A percentile compares a stretch with the other conserved stretches of the same genome.
These are phyloP conservation scores for Myotis brandtii DNA, from an alignment of 2,113 vertebrate genomes.

Conservation along the genomic window DNA sequence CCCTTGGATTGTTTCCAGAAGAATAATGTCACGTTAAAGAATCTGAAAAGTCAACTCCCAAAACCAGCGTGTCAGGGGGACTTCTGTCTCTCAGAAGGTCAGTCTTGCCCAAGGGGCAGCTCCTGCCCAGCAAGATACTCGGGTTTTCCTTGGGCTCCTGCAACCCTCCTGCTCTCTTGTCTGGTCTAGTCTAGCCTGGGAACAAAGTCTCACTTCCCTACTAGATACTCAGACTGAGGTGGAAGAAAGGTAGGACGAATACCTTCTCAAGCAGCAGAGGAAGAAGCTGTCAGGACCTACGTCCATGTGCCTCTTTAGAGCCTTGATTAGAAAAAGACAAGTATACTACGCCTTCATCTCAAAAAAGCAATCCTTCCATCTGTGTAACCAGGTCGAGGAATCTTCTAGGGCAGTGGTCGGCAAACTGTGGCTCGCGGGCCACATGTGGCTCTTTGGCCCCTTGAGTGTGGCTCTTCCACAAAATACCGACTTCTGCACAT, in stretches of 20 bases:
- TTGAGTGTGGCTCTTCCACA: too few species aligned
- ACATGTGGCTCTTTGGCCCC: too few species aligned
- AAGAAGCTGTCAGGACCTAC: neutral
- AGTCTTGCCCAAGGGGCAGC: neutral
- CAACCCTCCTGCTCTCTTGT: neutral
- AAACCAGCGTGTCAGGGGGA: neutral
- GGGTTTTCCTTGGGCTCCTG: neutral
- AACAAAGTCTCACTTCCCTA: slow-evolving; percentile 25
- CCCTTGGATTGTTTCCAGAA: slow-evolving; percentile 77
- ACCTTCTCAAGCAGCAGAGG: slow-evolving; percentile 1
- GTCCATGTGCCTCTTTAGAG: neutral
- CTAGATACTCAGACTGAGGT: neutral
- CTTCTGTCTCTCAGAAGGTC: neutral
- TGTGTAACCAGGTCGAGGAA: neutral
- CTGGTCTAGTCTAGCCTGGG: neutral
- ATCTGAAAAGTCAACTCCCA: slow-evolving; percentile 54
- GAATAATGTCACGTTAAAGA: slow-evolving; percentile 61
- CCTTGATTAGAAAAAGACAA: slow-evolving; percentile 40
- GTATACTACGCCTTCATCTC: neutral
- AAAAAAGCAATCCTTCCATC: neutral
- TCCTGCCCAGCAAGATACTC: neutral
- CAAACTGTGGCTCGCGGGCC: too few species aligned
- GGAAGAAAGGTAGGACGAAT: neutral
- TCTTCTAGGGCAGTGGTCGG: neutral
- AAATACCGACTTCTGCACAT: too few species aligned